Percentiles rank a stretch among this genome's conserved stretches.
Evolutionary conservation across 2,888 invertebrate genomes (phyloP).

Genomic region (Eremobia ochroleuca): DNA sequence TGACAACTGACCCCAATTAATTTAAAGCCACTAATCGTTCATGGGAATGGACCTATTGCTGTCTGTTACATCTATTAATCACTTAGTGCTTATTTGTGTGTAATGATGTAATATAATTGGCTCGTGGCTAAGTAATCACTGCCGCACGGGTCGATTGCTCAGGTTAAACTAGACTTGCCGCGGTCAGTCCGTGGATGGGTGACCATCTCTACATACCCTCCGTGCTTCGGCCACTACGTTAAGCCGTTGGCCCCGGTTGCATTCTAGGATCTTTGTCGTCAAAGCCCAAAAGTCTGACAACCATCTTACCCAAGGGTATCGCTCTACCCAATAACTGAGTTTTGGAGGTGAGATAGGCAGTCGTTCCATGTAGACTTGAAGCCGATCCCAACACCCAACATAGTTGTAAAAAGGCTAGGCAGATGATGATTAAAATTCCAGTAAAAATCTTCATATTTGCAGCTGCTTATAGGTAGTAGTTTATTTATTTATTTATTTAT

Average conservation of each 20-base stretch:
- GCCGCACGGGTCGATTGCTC: not conserved
- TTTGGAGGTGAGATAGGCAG: too few relatives aligned
- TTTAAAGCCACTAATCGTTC: slow-evolving; percentile 62
- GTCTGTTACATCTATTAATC: slow-evolving; percentile 33
- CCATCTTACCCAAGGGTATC: not conserved
- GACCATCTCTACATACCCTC: too few relatives aligned
- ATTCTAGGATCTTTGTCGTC: not conserved
- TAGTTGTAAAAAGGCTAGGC: too few relatives aligned
- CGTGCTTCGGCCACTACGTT: not conserved
- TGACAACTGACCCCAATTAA: slow-evolving; percentile 64
- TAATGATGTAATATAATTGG: not conserved
- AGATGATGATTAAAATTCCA: not conserved
- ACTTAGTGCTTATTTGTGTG: not conserved
- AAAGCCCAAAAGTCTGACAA: not conserved
- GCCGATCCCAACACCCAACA: too few relatives aligned
- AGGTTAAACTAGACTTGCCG: not conserved
- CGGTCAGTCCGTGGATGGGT: not conserved
- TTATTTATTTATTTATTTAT: too few relatives aligned
- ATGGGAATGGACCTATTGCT: slow-evolving; percentile 31
- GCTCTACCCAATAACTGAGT: too few relatives aligned
- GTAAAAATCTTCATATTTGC: too few relatives aligned
- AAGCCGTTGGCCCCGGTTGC: not conserved
- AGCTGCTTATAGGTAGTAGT: too few relatives aligned
- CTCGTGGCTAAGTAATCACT: not conserved
- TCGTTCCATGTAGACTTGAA: too few relatives aligned